Percentiles rank a stretch among this genome's conserved stretches.
These are phyloP conservation scores for Corythucha ciliata DNA, from an alignment of 2,888 invertebrate species.

Conservation along the genomic window DNA sequence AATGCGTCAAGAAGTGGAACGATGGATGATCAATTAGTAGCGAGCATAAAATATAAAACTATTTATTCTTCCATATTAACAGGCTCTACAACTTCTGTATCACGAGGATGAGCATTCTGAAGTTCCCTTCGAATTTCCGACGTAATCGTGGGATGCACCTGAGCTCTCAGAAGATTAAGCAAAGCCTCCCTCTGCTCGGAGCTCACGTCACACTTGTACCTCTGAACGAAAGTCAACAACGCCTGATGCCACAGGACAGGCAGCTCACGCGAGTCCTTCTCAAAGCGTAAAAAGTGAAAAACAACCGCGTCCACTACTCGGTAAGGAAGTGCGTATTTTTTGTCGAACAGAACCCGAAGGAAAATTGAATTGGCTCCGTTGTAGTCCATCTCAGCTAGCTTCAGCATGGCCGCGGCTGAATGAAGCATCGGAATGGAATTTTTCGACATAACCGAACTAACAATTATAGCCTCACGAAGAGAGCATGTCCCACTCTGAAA, in stretches of 20 bases:
- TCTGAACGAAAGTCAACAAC: slow-evolving; percentile 74
- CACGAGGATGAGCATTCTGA: slow-evolving; percentile 70
- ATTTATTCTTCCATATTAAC: background rate
- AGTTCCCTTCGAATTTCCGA: slow-evolving; percentile 80
- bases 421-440: slow-evolving; percentile 91
- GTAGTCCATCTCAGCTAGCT: slow-evolving; percentile 96
- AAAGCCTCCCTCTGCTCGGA: slow-evolving; percentile 84
- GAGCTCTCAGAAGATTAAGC: slow-evolving; percentile 63
- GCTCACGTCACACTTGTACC: slow-evolving; percentile 91
- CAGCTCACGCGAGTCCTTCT: slow-evolving; percentile 67
- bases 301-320: slow-evolving; percentile 90
- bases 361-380: slow-evolving; percentile 94
- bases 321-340: slow-evolving; percentile 95
- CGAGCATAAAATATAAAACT: no score
- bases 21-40: no score
- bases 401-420: slow-evolving; percentile 87
- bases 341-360: slow-evolving; percentile 85
- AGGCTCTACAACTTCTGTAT: slow-evolving; percentile 46
- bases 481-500: slow-evolving; percentile 82
- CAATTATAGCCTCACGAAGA: slow-evolving; percentile 86
- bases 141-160: slow-evolving; percentile 62
- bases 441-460: slow-evolving; percentile 82
- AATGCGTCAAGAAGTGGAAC: no score
- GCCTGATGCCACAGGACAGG: slow-evolving; percentile 98
- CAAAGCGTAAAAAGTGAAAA: slow-evolving; percentile 86